A percentile compares a stretch with the other conserved stretches of the same genome.
Conservation (phyloP, 1,140 invertebrate species). For the Paralvinella palmiformis region DNA sequence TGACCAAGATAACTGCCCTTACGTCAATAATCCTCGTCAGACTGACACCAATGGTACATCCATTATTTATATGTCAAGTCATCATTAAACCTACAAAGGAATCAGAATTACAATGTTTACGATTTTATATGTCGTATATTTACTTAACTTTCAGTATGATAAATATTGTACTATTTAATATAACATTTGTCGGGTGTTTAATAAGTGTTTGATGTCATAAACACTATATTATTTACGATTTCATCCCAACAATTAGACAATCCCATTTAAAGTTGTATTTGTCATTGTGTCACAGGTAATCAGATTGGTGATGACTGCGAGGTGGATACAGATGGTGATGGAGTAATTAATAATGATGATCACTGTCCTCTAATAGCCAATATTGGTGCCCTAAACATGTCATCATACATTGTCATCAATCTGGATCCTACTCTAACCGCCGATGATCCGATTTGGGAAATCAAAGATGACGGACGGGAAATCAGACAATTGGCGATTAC, state of each 20-base stretch:
- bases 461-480: conserved; percentile 23
- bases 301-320: conserved; percentile 30
- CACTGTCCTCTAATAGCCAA: conserved; percentile 25
- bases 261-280: too few relatives aligned
- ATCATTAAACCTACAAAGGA: too few relatives aligned
- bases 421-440: conserved; percentile 21
- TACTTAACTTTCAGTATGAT: too few relatives aligned
- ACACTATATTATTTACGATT: too few relatives aligned
- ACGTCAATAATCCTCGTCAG: conserved; percentile 26
- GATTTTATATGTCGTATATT: too few relatives aligned
- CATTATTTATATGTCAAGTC: too few relatives aligned
- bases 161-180: too few relatives aligned
- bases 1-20: conserved; percentile 26
- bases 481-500: conserved; percentile 22
- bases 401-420: conserved; percentile 18
- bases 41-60: conserved; percentile 26
- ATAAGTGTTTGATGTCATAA: too few relatives aligned
- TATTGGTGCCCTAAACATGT: conserved; percentile 22
- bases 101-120: too few relatives aligned
- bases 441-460: conserved; percentile 19
- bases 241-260: too few relatives aligned
- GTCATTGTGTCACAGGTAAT: conserved; percentile 21
- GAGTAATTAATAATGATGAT: conserved; percentile 24
- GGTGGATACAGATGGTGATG: conserved; percentile 27
- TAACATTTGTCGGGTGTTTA: too few relatives aligned